Conservation (phyloP, 2,797 vertebrate species). For the Apogon talboti region DNA sequence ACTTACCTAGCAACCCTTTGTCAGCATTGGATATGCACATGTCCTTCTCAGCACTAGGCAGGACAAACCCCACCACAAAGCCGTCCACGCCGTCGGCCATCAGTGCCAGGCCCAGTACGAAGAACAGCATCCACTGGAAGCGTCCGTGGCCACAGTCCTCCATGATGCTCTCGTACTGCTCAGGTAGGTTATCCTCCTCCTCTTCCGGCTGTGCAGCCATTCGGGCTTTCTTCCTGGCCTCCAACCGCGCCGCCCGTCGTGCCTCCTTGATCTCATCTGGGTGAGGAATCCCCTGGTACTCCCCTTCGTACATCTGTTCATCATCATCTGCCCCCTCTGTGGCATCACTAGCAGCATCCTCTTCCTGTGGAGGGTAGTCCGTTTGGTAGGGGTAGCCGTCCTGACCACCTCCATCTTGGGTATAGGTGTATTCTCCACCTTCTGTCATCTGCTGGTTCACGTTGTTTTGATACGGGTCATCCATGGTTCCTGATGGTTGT, state of each 20-base stretch:
- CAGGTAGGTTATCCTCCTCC: slow-evolving; percentile 91
- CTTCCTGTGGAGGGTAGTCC: slow-evolving; percentile 87
- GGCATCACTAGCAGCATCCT: slow-evolving; percentile 93
- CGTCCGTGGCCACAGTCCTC: slow-evolving; percentile 96
- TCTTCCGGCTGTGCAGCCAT: slow-evolving; percentile 88
- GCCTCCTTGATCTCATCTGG: slow-evolving; percentile 93
- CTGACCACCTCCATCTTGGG: slow-evolving; percentile 81
- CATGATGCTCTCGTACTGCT: slow-evolving; percentile 96
- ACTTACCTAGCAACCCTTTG: slow-evolving; percentile 97
- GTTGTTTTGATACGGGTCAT: slow-evolving; percentile 89
- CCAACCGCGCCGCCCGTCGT: slow-evolving; percentile 82
- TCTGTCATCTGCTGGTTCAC: slow-evolving; percentile 81
- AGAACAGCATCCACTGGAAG: slow-evolving; percentile 96
- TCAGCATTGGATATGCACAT: slow-evolving; percentile 97
- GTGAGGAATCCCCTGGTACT: slow-evolving; percentile 97
- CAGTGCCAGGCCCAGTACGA: slow-evolving; percentile 92
- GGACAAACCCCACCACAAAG: slow-evolving; percentile 94
- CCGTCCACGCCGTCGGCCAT: slow-evolving; percentile 98
- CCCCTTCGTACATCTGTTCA: slow-evolving; percentile 96
- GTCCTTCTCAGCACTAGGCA: slow-evolving; percentile 97
- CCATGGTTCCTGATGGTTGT: slow-evolving; percentile 80
- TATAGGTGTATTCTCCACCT: slow-evolving; percentile 81
- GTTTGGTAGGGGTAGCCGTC: slow-evolving; percentile 87
- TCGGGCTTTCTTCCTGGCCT: slow-evolving; percentile 86
- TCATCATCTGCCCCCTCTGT: slow-evolving; percentile 96